Evolutionary conservation across 1,140 invertebrate species (phyloP).

Genomic region (Heliconius hewitsoni): DNA sequence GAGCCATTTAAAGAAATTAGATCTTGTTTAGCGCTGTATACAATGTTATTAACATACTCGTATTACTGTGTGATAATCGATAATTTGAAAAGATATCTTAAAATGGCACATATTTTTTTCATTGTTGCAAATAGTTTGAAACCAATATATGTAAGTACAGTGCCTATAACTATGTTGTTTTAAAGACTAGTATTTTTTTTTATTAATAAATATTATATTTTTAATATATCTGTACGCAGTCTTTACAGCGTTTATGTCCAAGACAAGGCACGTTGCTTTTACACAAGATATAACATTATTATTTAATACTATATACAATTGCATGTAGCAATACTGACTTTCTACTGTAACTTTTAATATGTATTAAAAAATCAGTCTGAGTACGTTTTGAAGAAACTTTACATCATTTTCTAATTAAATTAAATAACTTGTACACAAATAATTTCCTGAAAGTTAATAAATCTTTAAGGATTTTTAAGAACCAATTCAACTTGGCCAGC

Average conservation of each 20-base stretch:
- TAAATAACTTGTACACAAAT: neutral
- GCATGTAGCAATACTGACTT: slow-evolving; percentile 33
- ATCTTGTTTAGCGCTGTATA: neutral
- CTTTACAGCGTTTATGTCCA: slow-evolving; percentile 47
- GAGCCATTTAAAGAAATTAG: neutral
- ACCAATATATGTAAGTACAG: slow-evolving; percentile 18
- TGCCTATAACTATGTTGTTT: slow-evolving; percentile 8
- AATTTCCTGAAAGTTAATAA: neutral
- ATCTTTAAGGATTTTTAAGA: slow-evolving; percentile 59
- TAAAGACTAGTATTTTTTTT: slow-evolving; percentile 62
- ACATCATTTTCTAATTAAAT: neutral
- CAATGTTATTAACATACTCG: neutral
- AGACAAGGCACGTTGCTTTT: slow-evolving; percentile 18
- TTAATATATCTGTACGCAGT: slow-evolving; percentile 62
- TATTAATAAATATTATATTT: slow-evolving; percentile 70
- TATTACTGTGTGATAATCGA: neutral
- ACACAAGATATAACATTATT: slow-evolving; percentile 15
- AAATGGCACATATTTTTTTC: slow-evolving; percentile 50
- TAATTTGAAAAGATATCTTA: slow-evolving; percentile 12
- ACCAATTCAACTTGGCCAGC: slow-evolving; percentile 86
- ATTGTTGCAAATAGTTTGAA: neutral
- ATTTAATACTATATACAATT: slow-evolving; percentile 36
- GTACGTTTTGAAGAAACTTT: neutral
- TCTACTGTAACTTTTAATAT: neutral
- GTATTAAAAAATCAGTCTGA: neutral